Conservation (phyloP, 2,888 invertebrate genomes). For the Mimumesa dahlbomi region DNA sequence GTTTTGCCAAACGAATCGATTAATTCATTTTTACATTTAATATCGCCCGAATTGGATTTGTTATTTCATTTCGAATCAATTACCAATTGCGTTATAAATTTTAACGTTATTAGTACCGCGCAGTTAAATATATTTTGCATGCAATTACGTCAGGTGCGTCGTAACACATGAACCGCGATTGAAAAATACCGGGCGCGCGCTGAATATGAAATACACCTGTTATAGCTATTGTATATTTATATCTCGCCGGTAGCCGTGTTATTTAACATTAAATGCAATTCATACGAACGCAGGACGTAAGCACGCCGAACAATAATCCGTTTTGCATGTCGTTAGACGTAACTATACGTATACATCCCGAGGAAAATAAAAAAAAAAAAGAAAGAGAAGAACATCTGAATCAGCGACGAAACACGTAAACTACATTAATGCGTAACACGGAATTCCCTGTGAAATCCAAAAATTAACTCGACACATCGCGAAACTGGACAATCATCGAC, state of each 20-base stretch:
- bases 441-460: too few species aligned
- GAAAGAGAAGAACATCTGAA: background rate
- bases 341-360: background rate
- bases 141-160: slow-evolving; percentile 12
- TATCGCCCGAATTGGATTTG: background rate
- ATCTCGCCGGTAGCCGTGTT: slow-evolving; percentile 2
- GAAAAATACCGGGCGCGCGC: slow-evolving; percentile 29
- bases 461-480: too few species aligned
- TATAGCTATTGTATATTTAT: too few species aligned
- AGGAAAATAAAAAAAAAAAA: background rate
- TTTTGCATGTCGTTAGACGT: background rate
- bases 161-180: slow-evolving; percentile 7
- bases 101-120: slow-evolving; percentile 13
- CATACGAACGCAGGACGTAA: background rate
- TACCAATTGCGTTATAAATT: slow-evolving; percentile 15
- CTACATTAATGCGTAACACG: too few species aligned
- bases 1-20: background rate
- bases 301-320: slow-evolving; percentile 24
- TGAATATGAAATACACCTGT: too few species aligned
- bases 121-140: slow-evolving; percentile 26
- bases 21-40: slow-evolving; percentile 17
- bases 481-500: too few species aligned
- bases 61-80: slow-evolving; percentile 6
- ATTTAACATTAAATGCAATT: slow-evolving; percentile 15
- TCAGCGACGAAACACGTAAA: too few species aligned